phyloP scores from a whole-genome alignment of 2,888 invertebrate species.

The Lasioglossum vierecki region DNA sequence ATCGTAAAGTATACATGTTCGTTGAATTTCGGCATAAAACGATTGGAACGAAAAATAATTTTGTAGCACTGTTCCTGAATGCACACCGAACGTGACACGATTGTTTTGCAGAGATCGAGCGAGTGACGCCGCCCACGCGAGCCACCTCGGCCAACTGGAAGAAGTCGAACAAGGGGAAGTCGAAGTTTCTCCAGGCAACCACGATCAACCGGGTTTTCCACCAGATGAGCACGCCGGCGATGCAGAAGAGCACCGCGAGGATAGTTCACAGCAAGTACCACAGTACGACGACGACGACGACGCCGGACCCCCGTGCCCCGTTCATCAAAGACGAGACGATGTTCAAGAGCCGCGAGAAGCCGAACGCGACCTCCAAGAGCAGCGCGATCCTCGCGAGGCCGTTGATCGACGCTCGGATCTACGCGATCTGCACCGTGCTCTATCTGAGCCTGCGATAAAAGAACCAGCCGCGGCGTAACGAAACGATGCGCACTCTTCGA shows the following conservation, averaged over 20 bases:
- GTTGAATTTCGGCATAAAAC: not conserved
- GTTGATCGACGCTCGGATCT: constrained; percentile 46
- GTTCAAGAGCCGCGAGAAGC: constrained; percentile 75
- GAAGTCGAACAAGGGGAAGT: constrained; percentile 72
- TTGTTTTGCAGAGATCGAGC: constrained; percentile 75
- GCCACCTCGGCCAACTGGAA: constrained; percentile 73
- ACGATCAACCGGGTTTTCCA: constrained; percentile 73
- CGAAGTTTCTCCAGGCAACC: constrained; percentile 72
- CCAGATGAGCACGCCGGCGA: constrained; percentile 78
- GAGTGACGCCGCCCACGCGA: constrained; percentile 72
- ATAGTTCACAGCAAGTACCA: constrained; percentile 72
- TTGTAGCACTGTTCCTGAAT: not conserved
- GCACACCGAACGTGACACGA: not conserved
- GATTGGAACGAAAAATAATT: not conserved
- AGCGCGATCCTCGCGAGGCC: constrained; percentile 41
- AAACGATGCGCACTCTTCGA: constrained; percentile 5
- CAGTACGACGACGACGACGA: constrained; percentile 72
- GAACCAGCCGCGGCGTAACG: not conserved
- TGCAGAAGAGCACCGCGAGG: constrained; percentile 78
- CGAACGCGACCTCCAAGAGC: constrained; percentile 67
- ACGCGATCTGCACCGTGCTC: constrained; percentile 55
- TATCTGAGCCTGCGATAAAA: constrained; percentile 69
- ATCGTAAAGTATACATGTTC: not conserved
- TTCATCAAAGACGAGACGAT: constrained; percentile 78
- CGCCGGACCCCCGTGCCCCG: constrained; percentile 75